These are phyloP conservation scores for Anastatus disparis DNA, from an alignment of 1,140 invertebrate species.

Conservation along the genomic window DNA sequence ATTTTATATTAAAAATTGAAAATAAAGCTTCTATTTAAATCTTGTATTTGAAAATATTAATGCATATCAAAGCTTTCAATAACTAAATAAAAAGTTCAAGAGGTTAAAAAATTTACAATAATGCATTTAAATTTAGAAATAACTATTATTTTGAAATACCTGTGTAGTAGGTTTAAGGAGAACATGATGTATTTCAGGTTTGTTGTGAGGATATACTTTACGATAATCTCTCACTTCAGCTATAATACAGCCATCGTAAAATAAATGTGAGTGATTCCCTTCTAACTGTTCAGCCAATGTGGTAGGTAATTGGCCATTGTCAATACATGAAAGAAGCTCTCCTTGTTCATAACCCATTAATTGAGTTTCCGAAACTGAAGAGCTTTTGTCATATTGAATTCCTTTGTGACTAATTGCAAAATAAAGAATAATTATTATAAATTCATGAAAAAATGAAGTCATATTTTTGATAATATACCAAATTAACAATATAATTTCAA, in stretches of 20 bases:
- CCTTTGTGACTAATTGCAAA: constrained; percentile 56
- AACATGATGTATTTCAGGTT: constrained; percentile 85
- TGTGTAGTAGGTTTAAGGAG: constrained; percentile 88
- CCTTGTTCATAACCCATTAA: constrained; percentile 83
- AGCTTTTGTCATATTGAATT: constrained; percentile 48
- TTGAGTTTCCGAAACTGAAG: constrained; percentile 76
- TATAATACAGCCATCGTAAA: constrained; percentile 92
- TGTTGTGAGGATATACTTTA: constrained; percentile 76
- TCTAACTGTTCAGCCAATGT: constrained; percentile 86
- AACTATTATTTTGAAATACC: constrained; percentile 68
- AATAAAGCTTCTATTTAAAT: too few species aligned
- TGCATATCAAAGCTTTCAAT: too few species aligned
- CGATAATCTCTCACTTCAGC: constrained; percentile 90
- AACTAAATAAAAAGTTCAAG: too few species aligned
- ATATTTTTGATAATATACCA: constrained; percentile 5
- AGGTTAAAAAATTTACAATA: too few species aligned
- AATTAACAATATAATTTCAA: not conserved
- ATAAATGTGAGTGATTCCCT: constrained; percentile 81
- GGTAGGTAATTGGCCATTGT: constrained; percentile 88
- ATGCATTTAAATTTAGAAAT: too few species aligned
- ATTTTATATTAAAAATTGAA: too few species aligned
- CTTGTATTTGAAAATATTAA: too few species aligned
- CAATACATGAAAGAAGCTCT: constrained; percentile 80
- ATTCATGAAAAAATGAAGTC: constrained; percentile 28
- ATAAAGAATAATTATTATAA: not conserved